phyloP scores from a whole-genome alignment of 2,797 vertebrate genomes.

The Peromyscus attwateri region DNA sequence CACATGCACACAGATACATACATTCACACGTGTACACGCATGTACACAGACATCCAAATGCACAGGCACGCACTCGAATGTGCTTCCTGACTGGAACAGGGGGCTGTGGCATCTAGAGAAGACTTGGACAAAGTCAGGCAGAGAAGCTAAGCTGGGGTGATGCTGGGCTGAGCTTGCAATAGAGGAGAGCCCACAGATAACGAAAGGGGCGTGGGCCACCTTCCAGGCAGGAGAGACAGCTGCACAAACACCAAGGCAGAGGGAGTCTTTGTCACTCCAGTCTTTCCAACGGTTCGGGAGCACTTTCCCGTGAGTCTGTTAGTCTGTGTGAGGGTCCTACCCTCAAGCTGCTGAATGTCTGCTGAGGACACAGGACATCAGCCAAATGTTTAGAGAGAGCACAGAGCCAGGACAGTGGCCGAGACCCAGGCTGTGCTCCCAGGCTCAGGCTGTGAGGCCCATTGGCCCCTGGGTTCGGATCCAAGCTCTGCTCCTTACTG shows the following conservation, averaged over 20 bases:
- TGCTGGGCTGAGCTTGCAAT: neutral
- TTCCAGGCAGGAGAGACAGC: neutral
- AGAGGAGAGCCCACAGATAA: neutral
- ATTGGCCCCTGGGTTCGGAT: neutral
- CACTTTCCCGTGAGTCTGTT: too few relatives aligned
- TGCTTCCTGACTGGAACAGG: neutral
- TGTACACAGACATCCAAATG: neutral
- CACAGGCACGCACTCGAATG: neutral
- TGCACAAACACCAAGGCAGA: too few relatives aligned
- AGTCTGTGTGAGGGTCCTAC: neutral
- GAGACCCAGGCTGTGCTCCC: neutral
- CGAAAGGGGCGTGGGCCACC: neutral
- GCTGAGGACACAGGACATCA: neutral
- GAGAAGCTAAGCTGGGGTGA: neutral
- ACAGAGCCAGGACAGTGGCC: rapidly evolving
- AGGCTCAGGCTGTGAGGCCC: neutral
- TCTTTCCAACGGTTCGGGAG: neutral
- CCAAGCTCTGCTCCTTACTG: neutral
- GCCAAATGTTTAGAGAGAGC: neutral
- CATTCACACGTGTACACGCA: neutral
- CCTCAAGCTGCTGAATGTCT: neutral
- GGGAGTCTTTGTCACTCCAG: too few relatives aligned
- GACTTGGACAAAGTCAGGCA: neutral
- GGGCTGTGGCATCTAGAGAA: neutral
- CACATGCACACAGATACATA: neutral